Base-by-base conservation (phyloP, 2,888 invertebrate genomes). In the Oxycera nigricornis region DNA sequence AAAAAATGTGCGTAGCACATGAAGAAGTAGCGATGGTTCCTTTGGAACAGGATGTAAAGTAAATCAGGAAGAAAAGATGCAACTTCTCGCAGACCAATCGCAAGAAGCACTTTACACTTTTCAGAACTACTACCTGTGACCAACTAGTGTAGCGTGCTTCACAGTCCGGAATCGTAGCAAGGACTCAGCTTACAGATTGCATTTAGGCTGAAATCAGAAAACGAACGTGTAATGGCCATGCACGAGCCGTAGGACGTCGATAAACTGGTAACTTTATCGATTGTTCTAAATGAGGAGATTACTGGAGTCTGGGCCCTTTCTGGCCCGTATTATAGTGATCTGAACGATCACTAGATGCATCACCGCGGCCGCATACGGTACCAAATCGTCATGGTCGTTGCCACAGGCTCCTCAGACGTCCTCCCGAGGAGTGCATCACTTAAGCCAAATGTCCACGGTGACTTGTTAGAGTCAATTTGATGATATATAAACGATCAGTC, bases 391-490 rank as follows among this genome's bases (percentile, higher is more conserved):
- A 62, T 31, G 35, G 62, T 17, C 31, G 9, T 35, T 22, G 35
- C 3, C n/a, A 35, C 20, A 17, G 31, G n/a, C n/a, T 20, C n/a
- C 62, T 62, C 62, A 39, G 35, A 20, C 30, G 59, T 30, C 35
- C 17, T 62, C 62, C 26, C 39, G 35, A 24, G 11, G 61, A 62
- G 62, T 62, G 62, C 62, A 62, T 62, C 62, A 62, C 62, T 62
- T 62, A 62, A 62, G 26, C 41, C 46, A 50, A 67, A 41, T 67
- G 31, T 67, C 67, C 67, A 67, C 35, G 39, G 41, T 35, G 67
- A 50, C 67, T 46, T 67, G 46, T 41, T 67, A 50, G 46, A 46
- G 67, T 67, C 67, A 67, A 67, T 67, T 67, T 67, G 67, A 50
- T 46, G 67, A 67, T 41, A 41, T 67, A 46, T 67, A 46, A 50